Conservation (phyloP, 2,888 invertebrate species). For the Clistopyga incitator region DNA sequence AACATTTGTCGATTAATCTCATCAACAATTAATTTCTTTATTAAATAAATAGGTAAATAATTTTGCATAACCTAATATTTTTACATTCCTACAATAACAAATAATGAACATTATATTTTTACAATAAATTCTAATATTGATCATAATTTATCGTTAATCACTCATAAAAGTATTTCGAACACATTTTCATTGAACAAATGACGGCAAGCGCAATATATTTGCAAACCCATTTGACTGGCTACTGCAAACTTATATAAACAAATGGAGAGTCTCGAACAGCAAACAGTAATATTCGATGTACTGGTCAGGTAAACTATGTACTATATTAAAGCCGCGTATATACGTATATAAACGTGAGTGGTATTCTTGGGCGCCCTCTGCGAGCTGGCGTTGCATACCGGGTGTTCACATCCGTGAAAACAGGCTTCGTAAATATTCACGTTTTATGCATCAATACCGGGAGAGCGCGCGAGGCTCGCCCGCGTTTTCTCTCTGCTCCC, state of each 20-base stretch:
- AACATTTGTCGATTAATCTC: no score
- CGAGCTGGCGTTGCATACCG: constrained; percentile 78
- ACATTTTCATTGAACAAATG: no score
- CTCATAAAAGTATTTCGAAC: no score
- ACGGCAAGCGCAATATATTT: no score
- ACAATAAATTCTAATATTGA: no score
- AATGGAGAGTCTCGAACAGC: constrained; percentile 71
- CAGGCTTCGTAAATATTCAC: constrained; percentile 82
- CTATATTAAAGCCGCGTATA: background rate
- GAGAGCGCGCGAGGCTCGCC: constrained; percentile 33
- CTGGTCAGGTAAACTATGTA: background rate
- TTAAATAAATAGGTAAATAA: no score
- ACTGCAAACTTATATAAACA: constrained; percentile 78
- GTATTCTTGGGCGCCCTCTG: constrained; percentile 31
- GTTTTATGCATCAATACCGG: constrained; percentile 81
- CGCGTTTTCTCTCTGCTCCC: constrained; percentile 26
- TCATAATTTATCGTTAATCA: no score
- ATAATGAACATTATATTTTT: no score
- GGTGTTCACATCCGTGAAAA: constrained; percentile 83
- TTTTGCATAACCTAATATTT: no score
- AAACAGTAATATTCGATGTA: background rate
- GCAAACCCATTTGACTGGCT: no score
- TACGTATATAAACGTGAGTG: constrained; percentile 62
- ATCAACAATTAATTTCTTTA: no score
- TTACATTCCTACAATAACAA: no score